Conservation (phyloP, 2,113 vertebrate genomes). For the Myotis davidii region DNA sequence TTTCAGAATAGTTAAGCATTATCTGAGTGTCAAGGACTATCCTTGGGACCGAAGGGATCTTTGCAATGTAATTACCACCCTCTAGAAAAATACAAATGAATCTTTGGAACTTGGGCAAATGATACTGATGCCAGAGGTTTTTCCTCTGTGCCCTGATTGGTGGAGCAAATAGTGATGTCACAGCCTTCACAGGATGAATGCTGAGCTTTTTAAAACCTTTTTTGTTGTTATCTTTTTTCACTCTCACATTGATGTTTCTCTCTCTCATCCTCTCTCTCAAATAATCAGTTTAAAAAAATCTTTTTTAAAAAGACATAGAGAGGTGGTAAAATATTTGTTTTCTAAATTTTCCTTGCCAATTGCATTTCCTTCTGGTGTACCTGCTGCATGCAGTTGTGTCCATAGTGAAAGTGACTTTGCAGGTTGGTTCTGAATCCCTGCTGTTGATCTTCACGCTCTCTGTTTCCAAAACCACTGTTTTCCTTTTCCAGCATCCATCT, state of each 20-base stretch:
- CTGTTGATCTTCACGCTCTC: not conserved
- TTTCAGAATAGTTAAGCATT: not conserved
- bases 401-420: not conserved
- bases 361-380: not conserved
- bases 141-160: not conserved
- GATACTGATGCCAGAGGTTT: not conserved
- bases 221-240: not conserved
- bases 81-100: slow-evolving; percentile 39
- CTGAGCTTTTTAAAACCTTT: not conserved
- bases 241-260: no score
- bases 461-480: not conserved
- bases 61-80: slow-evolving; percentile 16
- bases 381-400: not conserved
- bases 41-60: not conserved
- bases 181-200: not conserved
- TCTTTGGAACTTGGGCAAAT: not conserved
- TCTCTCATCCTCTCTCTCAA: no score
- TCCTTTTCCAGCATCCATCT: not conserved
- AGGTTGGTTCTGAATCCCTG: not conserved
- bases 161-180: not conserved
- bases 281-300: no score
- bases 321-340: not conserved
- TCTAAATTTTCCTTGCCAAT: not conserved
- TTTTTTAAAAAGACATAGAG: not conserved
- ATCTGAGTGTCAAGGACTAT: slow-evolving; percentile 24